Conservation (phyloP, 2,888 invertebrate species). For the Nephrotoma flavescens region DNA sequence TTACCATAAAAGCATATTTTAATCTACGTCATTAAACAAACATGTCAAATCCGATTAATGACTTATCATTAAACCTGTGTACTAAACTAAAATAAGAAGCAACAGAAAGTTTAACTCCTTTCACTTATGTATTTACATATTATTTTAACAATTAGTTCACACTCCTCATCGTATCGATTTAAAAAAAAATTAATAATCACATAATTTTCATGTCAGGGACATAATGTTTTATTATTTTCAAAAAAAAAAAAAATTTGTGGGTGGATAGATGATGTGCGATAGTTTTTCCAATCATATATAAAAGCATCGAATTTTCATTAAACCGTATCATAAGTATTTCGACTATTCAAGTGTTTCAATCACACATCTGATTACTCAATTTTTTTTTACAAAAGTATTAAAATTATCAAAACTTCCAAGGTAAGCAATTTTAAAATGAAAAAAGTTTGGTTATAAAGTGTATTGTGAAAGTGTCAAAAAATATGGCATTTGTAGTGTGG, state of each 20-base stretch:
- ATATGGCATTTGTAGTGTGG: background rate
- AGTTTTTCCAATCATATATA: conserved; percentile 1
- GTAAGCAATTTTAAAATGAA: background rate
- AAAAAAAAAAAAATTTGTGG: no score
- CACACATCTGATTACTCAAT: background rate
- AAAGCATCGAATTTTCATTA: background rate
- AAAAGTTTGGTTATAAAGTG: background rate
- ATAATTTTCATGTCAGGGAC: background rate
- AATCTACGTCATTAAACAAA: conserved; percentile 1
- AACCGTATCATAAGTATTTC: background rate
- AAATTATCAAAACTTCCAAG: background rate
- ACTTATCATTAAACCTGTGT: background rate
- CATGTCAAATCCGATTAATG: background rate
- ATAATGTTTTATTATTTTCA: background rate
- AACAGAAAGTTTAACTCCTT: background rate
- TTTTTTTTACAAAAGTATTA: background rate
- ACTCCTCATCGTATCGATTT: background rate
- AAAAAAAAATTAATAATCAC: background rate
- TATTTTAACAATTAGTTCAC: background rate
- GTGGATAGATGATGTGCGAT: background rate
- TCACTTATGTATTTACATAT: background rate
- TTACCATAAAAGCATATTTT: background rate
- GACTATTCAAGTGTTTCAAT: background rate
- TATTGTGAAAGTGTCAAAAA: background rate
- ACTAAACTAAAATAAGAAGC: background rate